Evolutionary conservation across 2,888 invertebrate species (phyloP).

Genomic region (Lepidocyrtoides sp.): DNA sequence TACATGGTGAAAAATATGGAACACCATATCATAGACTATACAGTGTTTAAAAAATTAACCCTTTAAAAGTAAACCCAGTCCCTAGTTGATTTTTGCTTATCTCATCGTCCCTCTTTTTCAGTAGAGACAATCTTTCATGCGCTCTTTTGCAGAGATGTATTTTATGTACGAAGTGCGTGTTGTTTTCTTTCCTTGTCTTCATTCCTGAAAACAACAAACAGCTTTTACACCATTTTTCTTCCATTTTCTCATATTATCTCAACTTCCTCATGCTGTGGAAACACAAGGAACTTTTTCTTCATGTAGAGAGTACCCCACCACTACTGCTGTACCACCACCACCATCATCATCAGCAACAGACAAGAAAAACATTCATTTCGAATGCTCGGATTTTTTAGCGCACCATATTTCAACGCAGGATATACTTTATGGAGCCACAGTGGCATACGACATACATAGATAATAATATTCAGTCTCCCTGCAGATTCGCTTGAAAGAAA

Average conservation of each 20-base stretch:
- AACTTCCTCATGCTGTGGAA: neutral
- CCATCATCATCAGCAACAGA: neutral
- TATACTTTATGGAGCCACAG: slow-evolving; percentile 8
- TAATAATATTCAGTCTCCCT: neutral
- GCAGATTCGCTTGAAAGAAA: neutral
- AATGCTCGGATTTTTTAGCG: slow-evolving; percentile 31
- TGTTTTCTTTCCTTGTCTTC: slow-evolving; percentile 35
- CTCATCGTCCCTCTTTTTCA: neutral
- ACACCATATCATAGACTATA: no score
- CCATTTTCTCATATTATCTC: neutral
- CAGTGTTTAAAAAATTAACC: no score
- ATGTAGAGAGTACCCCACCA: neutral
- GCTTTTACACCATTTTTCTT: slow-evolving; percentile 3
- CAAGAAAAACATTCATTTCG: slow-evolving; percentile 25
- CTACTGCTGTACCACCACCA: no score
- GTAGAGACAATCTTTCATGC: slow-evolving; percentile 11
- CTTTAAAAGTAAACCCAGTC: no score
- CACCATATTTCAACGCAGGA: slow-evolving; percentile 25
- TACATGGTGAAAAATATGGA: no score
- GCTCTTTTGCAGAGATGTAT: slow-evolving; percentile 36
- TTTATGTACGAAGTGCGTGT: slow-evolving; percentile 40
- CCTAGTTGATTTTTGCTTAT: slow-evolving; percentile 5
- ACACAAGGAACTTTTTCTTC: neutral
- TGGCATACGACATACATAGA: slow-evolving; percentile 12
- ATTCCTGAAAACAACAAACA: slow-evolving; percentile 29